Evolutionary conservation across 2,888 invertebrate species (phyloP), one percentile per base, ranked within the genome.

Genomic region (Synanthedon myopaeformis): DNA sequence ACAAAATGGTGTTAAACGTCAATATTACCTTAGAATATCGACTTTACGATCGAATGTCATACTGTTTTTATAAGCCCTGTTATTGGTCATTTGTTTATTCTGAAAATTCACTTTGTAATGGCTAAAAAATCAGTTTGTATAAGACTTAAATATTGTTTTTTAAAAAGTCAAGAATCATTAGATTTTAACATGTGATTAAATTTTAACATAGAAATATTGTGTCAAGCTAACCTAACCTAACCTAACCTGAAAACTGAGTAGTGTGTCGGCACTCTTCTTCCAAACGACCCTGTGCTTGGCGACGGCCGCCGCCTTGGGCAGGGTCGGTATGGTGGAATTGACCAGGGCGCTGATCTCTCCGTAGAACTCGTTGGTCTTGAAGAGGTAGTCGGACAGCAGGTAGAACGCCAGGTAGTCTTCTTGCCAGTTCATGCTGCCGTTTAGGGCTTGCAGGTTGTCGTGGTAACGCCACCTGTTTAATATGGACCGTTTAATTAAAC

Each of bases 391-490:
- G 0, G 85, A 85, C 0, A 87, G 67, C 0, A 88, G 63, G n/a
- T 70, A 72, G 67, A 88, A 87, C 0, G 84, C 76, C 0, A 88
- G 63, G 59, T 82, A 81, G 59, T 88, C 86, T 56, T 84, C 76
- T 55, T 88, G 85, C 88, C 88, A 88, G 65, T 84, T 85, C 88
- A 88, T 88, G 57, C 87, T 88, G 55, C 88, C 88, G 70, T 87
- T 87, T 1, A 88, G 51, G 0, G 84, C 79, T 74, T 88, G 88
- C 0, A 87, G 69, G 59, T 88, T 88, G 66, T 88, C 88, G 57
- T 83, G 79, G 73, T 87, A 88, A 12, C 84, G 85, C 88, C 88
- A 88, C 79, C 88, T 88, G 55, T n/a, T 45, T 8, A 10, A 5
- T 1, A 3, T 2, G 35, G 35, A 35, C 10, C 35, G 2, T 35